A percentile compares a stretch with the other conserved stretches of the same genome.
Conservation (phyloP, 2,888 invertebrate species). For the Eledone cirrhosa region DNA sequence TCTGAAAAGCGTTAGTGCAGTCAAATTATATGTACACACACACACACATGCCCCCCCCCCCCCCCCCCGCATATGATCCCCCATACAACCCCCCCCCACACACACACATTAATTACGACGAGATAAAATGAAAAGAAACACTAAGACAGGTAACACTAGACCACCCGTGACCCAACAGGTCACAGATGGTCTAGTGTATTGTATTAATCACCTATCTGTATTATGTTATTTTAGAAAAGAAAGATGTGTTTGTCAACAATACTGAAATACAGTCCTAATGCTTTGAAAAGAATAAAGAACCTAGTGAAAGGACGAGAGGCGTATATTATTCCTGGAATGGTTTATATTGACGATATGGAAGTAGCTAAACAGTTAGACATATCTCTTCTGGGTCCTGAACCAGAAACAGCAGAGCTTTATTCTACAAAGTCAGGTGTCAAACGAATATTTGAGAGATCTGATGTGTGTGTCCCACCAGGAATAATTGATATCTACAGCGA, state of each 20-base stretch:
- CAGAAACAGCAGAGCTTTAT: constrained; percentile 64
- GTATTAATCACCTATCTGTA: not conserved
- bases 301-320: constrained; percentile 64
- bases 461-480: constrained; percentile 62
- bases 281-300: constrained; percentile 61
- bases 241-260: constrained; percentile 65
- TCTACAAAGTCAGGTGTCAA: constrained; percentile 66
- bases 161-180: not conserved
- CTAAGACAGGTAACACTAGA: too few species aligned
- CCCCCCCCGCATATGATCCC: too few species aligned
- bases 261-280: constrained; percentile 65
- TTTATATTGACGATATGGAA: constrained; percentile 64
- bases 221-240: constrained; percentile 55
- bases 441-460: constrained; percentile 63
- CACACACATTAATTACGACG: too few species aligned
- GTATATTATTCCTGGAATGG: constrained; percentile 63
- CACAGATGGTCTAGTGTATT: not conserved
- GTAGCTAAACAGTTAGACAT: constrained; percentile 62
- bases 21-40: too few species aligned
- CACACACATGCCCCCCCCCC: too few species aligned
- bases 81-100: too few species aligned
- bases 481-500: constrained; percentile 66
- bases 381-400: constrained; percentile 63
- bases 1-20: too few species aligned
- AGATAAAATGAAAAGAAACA: too few species aligned